Conservation (phyloP, 2,113 vertebrate genomes). For the Takifugu flavidus region DNA sequence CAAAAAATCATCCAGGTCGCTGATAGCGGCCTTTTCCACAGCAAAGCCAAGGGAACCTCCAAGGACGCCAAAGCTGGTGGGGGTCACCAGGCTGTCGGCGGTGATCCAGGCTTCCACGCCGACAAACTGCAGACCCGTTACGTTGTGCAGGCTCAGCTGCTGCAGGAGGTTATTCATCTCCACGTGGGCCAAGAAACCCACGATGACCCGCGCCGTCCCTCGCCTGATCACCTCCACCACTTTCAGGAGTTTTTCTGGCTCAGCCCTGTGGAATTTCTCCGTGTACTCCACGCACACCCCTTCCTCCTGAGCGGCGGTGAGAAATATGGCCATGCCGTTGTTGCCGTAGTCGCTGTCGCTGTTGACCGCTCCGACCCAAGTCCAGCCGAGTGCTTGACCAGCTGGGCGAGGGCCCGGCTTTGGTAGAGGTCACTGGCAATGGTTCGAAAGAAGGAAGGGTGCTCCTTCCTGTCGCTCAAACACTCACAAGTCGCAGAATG, state of each 20-base stretch:
- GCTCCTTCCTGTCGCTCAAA: slow-evolving; percentile 65
- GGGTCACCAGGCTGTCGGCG: slow-evolving; percentile 61
- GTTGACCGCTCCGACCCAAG: slow-evolving; percentile 73
- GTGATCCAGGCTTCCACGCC: slow-evolving; percentile 77
- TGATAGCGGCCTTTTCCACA: too few species aligned
- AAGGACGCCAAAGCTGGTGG: slow-evolving; percentile 59
- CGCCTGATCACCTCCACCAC: slow-evolving; percentile 66
- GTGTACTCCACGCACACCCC: slow-evolving; percentile 73
- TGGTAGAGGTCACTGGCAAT: slow-evolving; percentile 73
- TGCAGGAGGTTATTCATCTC: slow-evolving; percentile 70
- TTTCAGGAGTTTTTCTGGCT: slow-evolving; percentile 60
- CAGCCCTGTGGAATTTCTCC: slow-evolving; percentile 63
- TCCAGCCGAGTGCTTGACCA: slow-evolving; percentile 75
- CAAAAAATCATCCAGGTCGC: slow-evolving; percentile 40
- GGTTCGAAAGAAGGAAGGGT: slow-evolving; percentile 72
- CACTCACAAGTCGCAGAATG: slow-evolving; percentile 74
- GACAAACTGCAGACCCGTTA: slow-evolving; percentile 71
- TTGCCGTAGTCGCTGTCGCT: slow-evolving; percentile 77
- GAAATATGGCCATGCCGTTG: slow-evolving; percentile 73
- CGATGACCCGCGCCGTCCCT: slow-evolving; percentile 66
- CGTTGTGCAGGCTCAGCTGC: slow-evolving; percentile 63
- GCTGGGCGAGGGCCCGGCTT: slow-evolving; percentile 61
- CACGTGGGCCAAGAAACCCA: slow-evolving; percentile 67
- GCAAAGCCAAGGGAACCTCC: slow-evolving; percentile 71
- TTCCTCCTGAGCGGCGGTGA: slow-evolving; percentile 58